Base-by-base conservation (phyloP, 2,113 vertebrate genomes). In the Bujurquina vittata region DNA sequence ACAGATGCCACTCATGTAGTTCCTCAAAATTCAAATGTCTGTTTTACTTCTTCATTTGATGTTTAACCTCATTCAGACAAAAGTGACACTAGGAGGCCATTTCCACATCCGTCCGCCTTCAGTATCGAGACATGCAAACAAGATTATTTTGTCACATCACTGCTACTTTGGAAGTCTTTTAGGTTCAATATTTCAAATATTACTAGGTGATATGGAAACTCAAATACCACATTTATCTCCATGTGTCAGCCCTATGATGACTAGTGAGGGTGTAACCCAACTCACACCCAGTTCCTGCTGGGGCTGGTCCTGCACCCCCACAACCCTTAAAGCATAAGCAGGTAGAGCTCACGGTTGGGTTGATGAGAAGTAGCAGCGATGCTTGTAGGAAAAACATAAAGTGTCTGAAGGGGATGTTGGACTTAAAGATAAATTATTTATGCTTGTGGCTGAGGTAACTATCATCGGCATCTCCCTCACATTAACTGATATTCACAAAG, bases 201-300 rank as follows among this genome's bases (percentile, higher is more conserved):
- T 4, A 58, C 26, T 46, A 61, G 23, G 22, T 3, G 26, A 4
- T 62, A 17, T 29, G 2, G 58, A 56, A n/a, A 37, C 29, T 61
- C 14, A 3, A 62, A 52, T 7, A 15, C 22, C 0, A 2, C 31
- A 22, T 23, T 75, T 22, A n/a, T 58, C 17, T 57, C 49, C 29
- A 33, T 9, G 22, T 46, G 10, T 57, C 49, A 55, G 43, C 8
- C 14, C 59, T 72, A 29, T 72, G 17, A 72, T 31, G 46, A 72
- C 46, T 12, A 0, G 26, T 62, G 43, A 5, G 59, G 43, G 59
- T 62, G 43, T 54, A 3, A 62, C 26, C 37, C 14, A 23, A 10
- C 18, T 78, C 29, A 78, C 58, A 54, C 76, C 76, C 43, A 61
- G 75, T 60, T 59, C 18, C 73, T 72, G 46, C 26, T 31, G 26